phyloP scores from a whole-genome alignment of 2,888 invertebrate genomes.

The Apamea monoglypha region DNA sequence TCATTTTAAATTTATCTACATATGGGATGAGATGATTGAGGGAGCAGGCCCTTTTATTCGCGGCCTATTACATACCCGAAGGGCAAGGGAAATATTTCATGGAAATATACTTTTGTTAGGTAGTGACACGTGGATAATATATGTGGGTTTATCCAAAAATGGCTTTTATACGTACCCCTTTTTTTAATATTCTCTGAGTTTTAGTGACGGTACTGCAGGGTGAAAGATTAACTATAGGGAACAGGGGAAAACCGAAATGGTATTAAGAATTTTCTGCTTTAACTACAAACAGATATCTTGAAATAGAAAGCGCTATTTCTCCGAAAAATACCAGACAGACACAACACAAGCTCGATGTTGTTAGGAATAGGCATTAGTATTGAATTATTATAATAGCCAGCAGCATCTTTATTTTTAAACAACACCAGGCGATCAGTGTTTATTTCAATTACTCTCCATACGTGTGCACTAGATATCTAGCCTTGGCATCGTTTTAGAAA shows the following conservation, averaged over 20 bases:
- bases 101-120: conserved; percentile 68
- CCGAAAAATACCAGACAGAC: not conserved
- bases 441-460: conserved; percentile 49
- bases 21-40: conserved; percentile 63
- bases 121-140: conserved; percentile 63
- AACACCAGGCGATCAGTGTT: conserved; percentile 25
- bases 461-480: conserved; percentile 28
- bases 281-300: not conserved
- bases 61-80: conserved; percentile 54
- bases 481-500: conserved; percentile 58
- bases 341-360: conserved; percentile 5
- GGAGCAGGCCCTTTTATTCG: conserved; percentile 58
- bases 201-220: conserved; percentile 14
- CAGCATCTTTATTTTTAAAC: conserved; percentile 25
- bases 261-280: conserved; percentile 4
- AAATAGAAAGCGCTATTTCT: conserved; percentile 32
- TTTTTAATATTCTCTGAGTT: conserved; percentile 29
- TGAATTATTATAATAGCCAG: conserved; percentile 23
- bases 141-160: conserved; percentile 56
- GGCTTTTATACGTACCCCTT: conserved; percentile 25
- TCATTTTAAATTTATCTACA: conserved; percentile 58
- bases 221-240: conserved; percentile 14
- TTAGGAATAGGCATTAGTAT: conserved; percentile 4
- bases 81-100: conserved; percentile 61
- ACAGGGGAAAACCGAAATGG: conserved; percentile 6